Conservation (phyloP, 2,113 vertebrate genomes). For the Xenus cinereus region DNA sequence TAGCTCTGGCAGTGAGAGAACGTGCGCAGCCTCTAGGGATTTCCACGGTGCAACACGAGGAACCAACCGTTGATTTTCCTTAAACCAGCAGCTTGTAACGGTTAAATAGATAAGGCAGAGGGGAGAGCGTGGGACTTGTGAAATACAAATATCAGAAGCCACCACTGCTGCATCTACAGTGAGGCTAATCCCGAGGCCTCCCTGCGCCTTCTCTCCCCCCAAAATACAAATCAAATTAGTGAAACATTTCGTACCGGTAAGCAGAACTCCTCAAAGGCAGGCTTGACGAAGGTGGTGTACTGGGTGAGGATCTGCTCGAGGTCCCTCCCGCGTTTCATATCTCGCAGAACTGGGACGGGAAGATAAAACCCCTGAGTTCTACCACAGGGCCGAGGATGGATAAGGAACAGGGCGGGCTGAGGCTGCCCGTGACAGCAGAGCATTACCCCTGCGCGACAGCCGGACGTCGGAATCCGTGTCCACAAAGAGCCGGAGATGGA, state of each 20-base stretch:
- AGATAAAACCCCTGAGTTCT: not conserved
- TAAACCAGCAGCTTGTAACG: not conserved
- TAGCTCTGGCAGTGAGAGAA: not conserved
- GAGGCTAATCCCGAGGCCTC: not conserved
- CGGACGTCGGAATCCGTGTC: conserved; percentile 95
- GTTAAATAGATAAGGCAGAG: not conserved
- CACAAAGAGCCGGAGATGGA: conserved; percentile 96
- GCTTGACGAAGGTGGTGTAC: conserved; percentile 97
- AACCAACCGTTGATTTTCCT: not conserved
- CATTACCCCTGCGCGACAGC: conserved; percentile 89
- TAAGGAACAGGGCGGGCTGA: fast-evolving
- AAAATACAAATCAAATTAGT: not conserved
- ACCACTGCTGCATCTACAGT: not conserved
- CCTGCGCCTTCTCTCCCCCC: not conserved
- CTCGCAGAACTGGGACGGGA: conserved; percentile 83
- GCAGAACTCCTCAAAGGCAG: conserved; percentile 97
- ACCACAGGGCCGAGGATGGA: fast-evolving
- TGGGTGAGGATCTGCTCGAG: conserved; percentile 95
- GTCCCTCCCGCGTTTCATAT: conserved; percentile 92
- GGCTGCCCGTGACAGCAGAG: fast-evolving
- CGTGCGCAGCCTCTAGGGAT: fast-evolving
- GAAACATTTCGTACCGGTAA: conserved; percentile 76
- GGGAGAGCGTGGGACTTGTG: fast-evolving
- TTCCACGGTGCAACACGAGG: not conserved
- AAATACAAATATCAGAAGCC: not conserved